Percentiles rank a stretch among this genome's conserved stretches.
Conservation (phyloP, 2,113 vertebrate genomes). For the cattle (Bos taurus) region DNA sequence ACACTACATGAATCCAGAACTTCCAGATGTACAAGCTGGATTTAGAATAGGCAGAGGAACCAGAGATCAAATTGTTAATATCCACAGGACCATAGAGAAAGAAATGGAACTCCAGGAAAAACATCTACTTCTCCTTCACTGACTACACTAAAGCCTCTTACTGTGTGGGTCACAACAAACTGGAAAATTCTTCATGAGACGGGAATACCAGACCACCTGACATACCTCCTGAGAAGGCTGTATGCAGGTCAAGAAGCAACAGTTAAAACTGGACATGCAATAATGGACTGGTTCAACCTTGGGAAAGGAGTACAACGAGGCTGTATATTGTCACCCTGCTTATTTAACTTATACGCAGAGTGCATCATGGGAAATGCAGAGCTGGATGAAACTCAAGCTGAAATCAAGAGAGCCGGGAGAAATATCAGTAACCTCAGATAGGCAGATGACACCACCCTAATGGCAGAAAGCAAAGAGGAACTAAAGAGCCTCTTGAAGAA, state of each 20-base stretch:
- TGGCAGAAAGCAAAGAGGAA: neutral
- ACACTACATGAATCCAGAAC: neutral
- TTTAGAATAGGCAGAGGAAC: neutral
- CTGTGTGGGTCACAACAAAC: neutral
- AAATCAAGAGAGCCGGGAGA: neutral
- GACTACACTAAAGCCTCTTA: neutral
- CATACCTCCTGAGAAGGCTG: neutral
- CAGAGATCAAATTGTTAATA: neutral
- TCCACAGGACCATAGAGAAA: neutral
- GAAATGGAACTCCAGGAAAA: neutral
- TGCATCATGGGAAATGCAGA: neutral
- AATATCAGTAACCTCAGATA: neutral
- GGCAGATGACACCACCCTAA: neutral
- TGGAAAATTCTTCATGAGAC: neutral
- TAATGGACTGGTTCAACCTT: neutral
- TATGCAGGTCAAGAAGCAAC: neutral
- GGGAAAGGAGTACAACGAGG: neutral
- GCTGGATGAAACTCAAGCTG: neutral
- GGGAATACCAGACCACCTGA: neutral
- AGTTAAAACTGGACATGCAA: neutral
- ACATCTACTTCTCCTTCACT: neutral
- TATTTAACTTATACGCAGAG: neutral
- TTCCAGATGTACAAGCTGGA: neutral
- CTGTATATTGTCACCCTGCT: neutral
- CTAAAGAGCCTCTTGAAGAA: neutral